Evolutionary conservation across 1,140 invertebrate genomes (phyloP), one percentile per base, ranked within the genome.

Genomic region (Potamilus streckersoni): DNA sequence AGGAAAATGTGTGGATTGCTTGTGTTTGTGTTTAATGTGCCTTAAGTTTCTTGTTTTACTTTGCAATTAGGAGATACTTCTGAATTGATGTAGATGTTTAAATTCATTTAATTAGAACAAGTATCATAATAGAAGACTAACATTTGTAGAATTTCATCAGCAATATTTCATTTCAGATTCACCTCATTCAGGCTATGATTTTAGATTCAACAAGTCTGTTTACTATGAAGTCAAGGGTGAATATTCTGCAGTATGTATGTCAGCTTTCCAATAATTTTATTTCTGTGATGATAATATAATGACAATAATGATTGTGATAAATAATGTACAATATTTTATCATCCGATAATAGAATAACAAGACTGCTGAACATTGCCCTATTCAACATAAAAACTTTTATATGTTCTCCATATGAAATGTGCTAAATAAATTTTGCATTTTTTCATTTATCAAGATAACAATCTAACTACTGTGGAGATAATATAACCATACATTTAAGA

Each of bases 241-340:
- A 56, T 84, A 84, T 60, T 84, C 83, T 17, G 76, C 83, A 14
- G 83, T 84, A 81, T 74, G 81, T 74, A 27, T 31, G 4, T n/a
- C n/a, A n/a, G 58, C 14, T 20, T 19, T 71, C 6, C 27, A 5
- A 59, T 59, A 23, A 60, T 71, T n/a, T 13, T 23, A 11, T 62
- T 23, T 8, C 13, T 62, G 8, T n/a, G 19, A 19, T 62, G 60
- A 62, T n/a, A 62, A n/a, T n/a, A 62, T 62, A 62, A 62, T 49
- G 1, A 49, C 11, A 11, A 49, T 49, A 11, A 49, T 49, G 38
- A 49, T 49, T 49, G 12, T 2, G 4, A 23, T 60, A 27, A 17
- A 20, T 59, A 2, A 17, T 14, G 16, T 19, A 49, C 13, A 19
- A n/a, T 3, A 15, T 58, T 69, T 38, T 59, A 17, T 27, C 20